Conservation (phyloP, 2,888 invertebrate genomes). For the Eupsilia transversa region DNA sequence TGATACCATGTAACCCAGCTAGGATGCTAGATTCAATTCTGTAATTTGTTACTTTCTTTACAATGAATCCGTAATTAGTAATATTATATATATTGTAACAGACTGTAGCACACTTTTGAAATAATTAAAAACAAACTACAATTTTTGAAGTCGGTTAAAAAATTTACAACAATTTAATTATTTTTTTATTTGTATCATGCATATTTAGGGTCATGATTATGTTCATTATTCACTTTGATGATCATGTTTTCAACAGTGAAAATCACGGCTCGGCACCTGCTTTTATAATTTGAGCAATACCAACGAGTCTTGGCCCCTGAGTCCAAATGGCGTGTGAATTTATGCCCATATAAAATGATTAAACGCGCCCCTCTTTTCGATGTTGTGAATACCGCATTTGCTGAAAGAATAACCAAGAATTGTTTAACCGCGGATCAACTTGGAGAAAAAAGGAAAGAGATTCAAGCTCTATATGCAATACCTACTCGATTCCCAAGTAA, state of each 20-base stretch:
- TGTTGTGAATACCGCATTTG: constrained; percentile 30
- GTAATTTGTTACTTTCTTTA: not conserved
- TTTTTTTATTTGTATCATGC: not conserved
- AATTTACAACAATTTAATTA: not conserved
- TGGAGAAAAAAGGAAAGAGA: not conserved
- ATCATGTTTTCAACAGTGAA: constrained; percentile 23
- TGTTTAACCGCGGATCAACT: not conserved
- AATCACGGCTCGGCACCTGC: constrained; percentile 31
- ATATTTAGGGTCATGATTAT: constrained; percentile 25
- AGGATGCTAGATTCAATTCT: not conserved
- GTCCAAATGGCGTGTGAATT: constrained; percentile 31
- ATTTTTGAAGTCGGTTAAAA: not conserved
- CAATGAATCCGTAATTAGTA: not conserved
- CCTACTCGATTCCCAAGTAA: not conserved
- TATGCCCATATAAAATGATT: constrained; percentile 26
- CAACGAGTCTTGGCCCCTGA: constrained; percentile 39
- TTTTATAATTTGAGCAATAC: constrained; percentile 32
- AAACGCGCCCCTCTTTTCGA: constrained; percentile 26
- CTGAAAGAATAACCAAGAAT: constrained; percentile 11
- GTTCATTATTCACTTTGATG: constrained; percentile 23
- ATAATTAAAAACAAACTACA: not conserved
- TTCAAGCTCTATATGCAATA: not conserved
- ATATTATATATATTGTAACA: not conserved
- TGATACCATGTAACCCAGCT: not conserved
- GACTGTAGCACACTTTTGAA: not conserved